Conservation (phyloP, 2,888 invertebrate species). For the Hesperia comma region DNA sequence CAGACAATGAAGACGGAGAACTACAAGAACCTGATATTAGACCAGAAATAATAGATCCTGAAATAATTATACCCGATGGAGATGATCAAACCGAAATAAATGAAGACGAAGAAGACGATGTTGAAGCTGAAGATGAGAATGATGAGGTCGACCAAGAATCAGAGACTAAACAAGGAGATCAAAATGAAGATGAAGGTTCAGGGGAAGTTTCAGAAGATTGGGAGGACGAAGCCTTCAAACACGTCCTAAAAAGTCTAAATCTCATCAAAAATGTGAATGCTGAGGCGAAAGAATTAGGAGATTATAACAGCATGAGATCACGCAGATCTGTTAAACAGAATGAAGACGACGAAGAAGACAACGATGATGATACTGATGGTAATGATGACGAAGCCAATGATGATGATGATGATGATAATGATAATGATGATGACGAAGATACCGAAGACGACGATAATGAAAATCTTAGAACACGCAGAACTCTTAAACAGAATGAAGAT, state of each 20-base stretch:
- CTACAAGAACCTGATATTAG: constrained; percentile 13
- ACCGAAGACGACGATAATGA: constrained; percentile 39
- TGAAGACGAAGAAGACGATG: constrained; percentile 31
- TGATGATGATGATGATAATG: constrained; percentile 36
- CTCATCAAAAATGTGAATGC: constrained; percentile 33
- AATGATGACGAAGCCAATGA: constrained; percentile 30
- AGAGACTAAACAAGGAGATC: constrained; percentile 14
- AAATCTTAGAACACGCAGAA: constrained; percentile 9
- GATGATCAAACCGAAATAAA: constrained; percentile 45
- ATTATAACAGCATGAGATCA: background rate
- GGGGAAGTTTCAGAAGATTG: constrained; percentile 46
- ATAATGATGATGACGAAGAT: constrained; percentile 19
- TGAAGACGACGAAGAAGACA: constrained; percentile 39
- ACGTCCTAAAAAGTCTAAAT: constrained; percentile 28
- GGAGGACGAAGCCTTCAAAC: constrained; percentile 32
- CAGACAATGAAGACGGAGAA: constrained; percentile 19
- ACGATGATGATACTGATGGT: constrained; percentile 29
- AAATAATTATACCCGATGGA: constrained; percentile 7
- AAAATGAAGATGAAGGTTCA: constrained; percentile 44
- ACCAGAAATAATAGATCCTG: constrained; percentile 18
- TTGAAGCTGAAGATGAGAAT: constrained; percentile 21
- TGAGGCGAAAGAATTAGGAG: constrained; percentile 33
- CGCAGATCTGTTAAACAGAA: constrained; percentile 23
- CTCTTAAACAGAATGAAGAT: constrained; percentile 36
- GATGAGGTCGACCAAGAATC: constrained; percentile 15